Evolutionary conservation across 2,888 invertebrate genomes (phyloP).

Genomic region (Sphinx pinastri): DNA sequence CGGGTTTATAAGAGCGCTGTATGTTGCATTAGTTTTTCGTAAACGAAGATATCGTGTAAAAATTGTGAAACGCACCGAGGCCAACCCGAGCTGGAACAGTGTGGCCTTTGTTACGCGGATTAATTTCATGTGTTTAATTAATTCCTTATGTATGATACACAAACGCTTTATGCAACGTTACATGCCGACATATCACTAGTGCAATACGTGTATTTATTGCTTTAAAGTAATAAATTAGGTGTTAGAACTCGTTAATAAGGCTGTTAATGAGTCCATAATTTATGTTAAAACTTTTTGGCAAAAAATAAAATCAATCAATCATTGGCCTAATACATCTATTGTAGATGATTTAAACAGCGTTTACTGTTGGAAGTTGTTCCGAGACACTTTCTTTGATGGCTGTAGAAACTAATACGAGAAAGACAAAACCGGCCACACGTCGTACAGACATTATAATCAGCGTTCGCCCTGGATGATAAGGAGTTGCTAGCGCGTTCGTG

Average conservation of each 20-base stretch:
- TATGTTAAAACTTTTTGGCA: background rate
- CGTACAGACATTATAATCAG: too few species aligned
- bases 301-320: too few species aligned
- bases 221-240: constrained; percentile 6
- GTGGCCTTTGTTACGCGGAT: constrained; percentile 60
- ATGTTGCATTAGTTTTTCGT: constrained; percentile 67
- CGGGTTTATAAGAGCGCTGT: constrained; percentile 55
- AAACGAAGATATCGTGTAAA: constrained; percentile 74
- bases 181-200: constrained; percentile 9
- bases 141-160: constrained; percentile 42
- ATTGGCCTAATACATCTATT: too few species aligned
- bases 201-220: background rate
- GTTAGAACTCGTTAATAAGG: background rate
- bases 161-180: constrained; percentile 40
- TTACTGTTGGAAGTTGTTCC: too few species aligned
- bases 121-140: constrained; percentile 56
- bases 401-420: too few species aligned
- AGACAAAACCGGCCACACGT: too few species aligned
- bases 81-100: constrained; percentile 45
- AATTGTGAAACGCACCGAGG: constrained; percentile 71
- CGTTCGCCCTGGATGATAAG: too few species aligned
- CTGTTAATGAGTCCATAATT: background rate
- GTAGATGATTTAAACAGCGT: too few species aligned
- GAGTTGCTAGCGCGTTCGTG: too few species aligned
- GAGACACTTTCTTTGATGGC: too few species aligned